Evolutionary conservation across 2,113 vertebrate species (phyloP).

Genomic region (Sigmodon hispidus): DNA sequence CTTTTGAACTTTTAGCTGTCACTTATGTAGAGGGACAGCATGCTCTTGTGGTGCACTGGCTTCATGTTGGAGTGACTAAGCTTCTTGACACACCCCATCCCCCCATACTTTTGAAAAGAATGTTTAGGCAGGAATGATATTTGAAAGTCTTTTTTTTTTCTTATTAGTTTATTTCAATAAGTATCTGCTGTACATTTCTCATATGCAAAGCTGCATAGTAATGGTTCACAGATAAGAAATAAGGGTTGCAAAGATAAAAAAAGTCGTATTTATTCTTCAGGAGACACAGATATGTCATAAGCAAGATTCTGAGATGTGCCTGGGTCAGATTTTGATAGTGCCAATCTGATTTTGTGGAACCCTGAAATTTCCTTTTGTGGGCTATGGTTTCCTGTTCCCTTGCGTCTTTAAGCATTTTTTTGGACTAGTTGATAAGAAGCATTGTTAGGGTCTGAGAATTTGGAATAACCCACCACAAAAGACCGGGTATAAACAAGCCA

Average conservation of each 20-base stretch:
- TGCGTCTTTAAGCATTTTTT: constrained; percentile 29
- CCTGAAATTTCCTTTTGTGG: neutral
- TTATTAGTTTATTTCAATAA: neutral
- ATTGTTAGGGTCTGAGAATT: neutral
- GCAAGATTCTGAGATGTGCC: neutral
- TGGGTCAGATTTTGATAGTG: neutral
- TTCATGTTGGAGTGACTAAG: neutral
- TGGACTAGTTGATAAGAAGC: constrained; percentile 13
- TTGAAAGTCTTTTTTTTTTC: constrained; percentile 42
- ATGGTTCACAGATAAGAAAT: constrained; percentile 21
- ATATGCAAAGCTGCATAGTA: neutral
- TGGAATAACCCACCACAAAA: neutral
- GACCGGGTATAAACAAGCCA: neutral
- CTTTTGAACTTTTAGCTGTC: constrained; percentile 1
- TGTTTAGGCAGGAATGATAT: neutral
- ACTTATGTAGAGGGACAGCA: neutral
- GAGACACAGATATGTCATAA: neutral
- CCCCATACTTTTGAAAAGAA: constrained; percentile 17
- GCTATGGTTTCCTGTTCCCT: neutral
- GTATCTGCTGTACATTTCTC: constrained; percentile 26
- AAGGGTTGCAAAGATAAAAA: neutral
- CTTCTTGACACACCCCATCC: neutral
- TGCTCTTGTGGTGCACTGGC: neutral
- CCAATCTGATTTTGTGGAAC: neutral
- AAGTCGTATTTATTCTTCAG: neutral